Base-by-base conservation (phyloP, 2,113 vertebrate genomes). In the Mungos mungo region DNA sequence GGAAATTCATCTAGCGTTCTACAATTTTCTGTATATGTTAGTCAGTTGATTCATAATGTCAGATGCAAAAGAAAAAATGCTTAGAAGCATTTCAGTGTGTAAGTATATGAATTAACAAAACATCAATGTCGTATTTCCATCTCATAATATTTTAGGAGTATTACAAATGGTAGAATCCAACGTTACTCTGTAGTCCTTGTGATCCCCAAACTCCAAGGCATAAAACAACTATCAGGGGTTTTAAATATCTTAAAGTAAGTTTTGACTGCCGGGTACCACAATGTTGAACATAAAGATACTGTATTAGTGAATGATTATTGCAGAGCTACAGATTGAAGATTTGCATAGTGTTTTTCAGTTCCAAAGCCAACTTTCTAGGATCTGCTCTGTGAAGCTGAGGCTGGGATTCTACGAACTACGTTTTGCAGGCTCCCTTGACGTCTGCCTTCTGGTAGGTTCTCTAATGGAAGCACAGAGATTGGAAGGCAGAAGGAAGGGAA, bases 31-130 rank as follows among this genome's bases (percentile, higher is more conserved):
- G 10, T 72, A 23, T 68, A 50, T 96, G 12, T 74, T 80, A 87
- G 27, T 63, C 84, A 87, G 27, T 63, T 87, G 66, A 96, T 86
- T 95, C n/a, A 69, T 82, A 81, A 83, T 18, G 74, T 79, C 38
- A 89, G 41, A 63, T 21, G 9, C 5, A 69, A 85, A 88, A 83
- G 47, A 82, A 69, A 94, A 85, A 81, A 35, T 23, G 3, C n/a
- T 86, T 90, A 52, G 21, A 79, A 92, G 29, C 9, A 52, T 88
- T 96, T 81, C 41, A 57, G 54, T 81, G n/a, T 60, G 4, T 60
- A 23, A 92, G 7, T 29, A 82, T 77, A 71, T 81, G 13, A 82
- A 77, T 82, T 65, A 87, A 68, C 83, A 47, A 83, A 95, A 93
- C 25, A 60, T 52, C 38, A 81, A 35, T 41, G 35, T 8, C 88